Evolutionary conservation across 2,113 vertebrate genomes (phyloP).

Genomic region (Equus przewalskii): DNA sequence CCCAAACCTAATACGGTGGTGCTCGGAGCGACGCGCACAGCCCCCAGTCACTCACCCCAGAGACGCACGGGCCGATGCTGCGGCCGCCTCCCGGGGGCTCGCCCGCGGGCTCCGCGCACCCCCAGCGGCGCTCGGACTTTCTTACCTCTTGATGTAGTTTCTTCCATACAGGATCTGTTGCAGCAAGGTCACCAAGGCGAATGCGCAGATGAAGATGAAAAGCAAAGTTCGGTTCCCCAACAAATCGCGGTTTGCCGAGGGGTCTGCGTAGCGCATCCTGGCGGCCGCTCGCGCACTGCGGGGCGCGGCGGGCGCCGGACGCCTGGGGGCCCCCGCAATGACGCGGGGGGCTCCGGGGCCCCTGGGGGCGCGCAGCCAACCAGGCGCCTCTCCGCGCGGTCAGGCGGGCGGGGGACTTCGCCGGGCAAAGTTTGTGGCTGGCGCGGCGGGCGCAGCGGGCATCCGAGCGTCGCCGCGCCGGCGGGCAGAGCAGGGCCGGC

Average conservation of each 20-base stretch:
- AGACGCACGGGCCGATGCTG: not conserved
- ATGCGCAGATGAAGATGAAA: conserved; percentile 99
- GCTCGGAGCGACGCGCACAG: not conserved
- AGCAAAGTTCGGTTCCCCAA: conserved; percentile 98
- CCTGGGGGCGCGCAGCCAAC: conserved; percentile 45
- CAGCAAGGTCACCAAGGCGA: conserved; percentile 97
- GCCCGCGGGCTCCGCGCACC: not conserved
- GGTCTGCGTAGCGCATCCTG: conserved; percentile 96
- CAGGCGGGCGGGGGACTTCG: conserved; percentile 78
- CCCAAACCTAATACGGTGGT: not conserved
- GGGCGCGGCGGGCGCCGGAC: conserved; percentile 86
- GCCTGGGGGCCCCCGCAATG: conserved; percentile 77
- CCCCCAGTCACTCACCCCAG: not conserved
- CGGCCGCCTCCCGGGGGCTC: not conserved
- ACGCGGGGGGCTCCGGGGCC: conserved; percentile 61
- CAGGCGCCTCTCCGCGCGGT: not conserved
- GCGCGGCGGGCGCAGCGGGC: not conserved
- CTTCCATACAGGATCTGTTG: conserved; percentile 98
- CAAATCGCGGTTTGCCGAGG: conserved; percentile 94
- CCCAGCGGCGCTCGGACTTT: conserved; percentile 38
- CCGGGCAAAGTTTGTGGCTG: conserved; percentile 77
- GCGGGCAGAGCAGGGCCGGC: not conserved
- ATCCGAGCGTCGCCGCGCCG: conserved; percentile 37
- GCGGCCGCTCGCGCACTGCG: conserved; percentile 72
- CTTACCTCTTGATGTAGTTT: conserved; percentile 98